phyloP scores from a whole-genome alignment of 2,888 invertebrate species.

The Cetonia aurata region DNA sequence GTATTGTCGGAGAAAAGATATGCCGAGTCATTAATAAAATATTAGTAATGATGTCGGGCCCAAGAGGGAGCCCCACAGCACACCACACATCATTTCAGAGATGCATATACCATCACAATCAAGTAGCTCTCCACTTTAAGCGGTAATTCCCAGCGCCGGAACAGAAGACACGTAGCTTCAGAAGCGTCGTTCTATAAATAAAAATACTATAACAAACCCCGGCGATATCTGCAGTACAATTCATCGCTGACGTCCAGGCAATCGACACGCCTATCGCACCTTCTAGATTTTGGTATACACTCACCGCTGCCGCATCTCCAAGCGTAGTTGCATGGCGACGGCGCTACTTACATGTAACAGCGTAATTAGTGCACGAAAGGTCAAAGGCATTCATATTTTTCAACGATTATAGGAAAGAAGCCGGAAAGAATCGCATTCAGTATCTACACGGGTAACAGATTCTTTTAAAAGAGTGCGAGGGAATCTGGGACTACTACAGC shows the following conservation, averaged over 20 bases:
- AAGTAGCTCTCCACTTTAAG: conserved; percentile 64
- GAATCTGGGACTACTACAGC: conserved; percentile 14
- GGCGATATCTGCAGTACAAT: conserved; percentile 67
- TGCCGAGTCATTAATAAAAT: no score
- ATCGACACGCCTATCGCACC: conserved; percentile 74
- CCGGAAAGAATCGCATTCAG: no score
- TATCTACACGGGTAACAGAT: conserved; percentile 3
- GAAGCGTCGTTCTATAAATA: conserved; percentile 23
- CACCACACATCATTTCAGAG: background rate
- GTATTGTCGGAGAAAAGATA: no score
- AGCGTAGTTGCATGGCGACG: conserved; percentile 61
- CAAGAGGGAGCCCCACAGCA: no score
- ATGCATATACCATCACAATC: conserved; percentile 4
- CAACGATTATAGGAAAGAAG: no score
- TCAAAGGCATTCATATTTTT: no score
- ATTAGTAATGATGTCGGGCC: no score
- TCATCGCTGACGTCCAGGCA: conserved; percentile 78
- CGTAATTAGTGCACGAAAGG: conserved; percentile 31
- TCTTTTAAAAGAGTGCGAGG: background rate
- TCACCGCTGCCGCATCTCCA: conserved; percentile 72
- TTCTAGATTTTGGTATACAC: conserved; percentile 71
- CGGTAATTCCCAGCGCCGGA: conserved; percentile 64
- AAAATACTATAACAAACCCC: conserved; percentile 63
- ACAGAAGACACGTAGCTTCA: conserved; percentile 64
- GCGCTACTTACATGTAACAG: conserved; percentile 60